Conservation (phyloP, 1,140 invertebrate species). For the Choristoneura fumiferana region DNA sequence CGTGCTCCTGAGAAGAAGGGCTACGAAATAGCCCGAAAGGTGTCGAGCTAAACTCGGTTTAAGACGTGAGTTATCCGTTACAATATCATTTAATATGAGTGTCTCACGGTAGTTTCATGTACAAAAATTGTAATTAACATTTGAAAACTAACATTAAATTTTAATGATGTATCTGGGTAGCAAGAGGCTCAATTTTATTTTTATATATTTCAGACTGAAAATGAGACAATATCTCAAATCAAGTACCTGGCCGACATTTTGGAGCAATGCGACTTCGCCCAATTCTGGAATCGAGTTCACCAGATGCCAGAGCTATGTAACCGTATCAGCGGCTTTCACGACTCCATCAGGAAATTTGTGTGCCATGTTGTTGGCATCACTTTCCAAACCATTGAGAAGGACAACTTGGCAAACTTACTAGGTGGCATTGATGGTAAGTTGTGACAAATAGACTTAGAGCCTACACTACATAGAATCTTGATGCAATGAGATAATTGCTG, state of each 20-base stretch:
- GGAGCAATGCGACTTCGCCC: slow-evolving; percentile 95
- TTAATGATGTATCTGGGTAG: too few species aligned
- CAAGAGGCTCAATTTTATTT: not conserved
- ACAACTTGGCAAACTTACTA: slow-evolving; percentile 88
- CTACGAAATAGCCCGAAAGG: too few species aligned
- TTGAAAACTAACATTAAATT: too few species aligned
- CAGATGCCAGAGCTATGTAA: slow-evolving; percentile 85
- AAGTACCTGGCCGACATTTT: slow-evolving; percentile 93
- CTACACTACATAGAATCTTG: too few species aligned
- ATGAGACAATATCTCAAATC: slow-evolving; percentile 91
- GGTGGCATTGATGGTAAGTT: slow-evolving; percentile 89
- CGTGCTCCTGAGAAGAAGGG: too few species aligned
- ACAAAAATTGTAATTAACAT: too few species aligned
- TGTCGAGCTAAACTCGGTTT: too few species aligned
- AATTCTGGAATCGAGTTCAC: slow-evolving; percentile 91
- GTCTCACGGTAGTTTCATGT: too few species aligned
- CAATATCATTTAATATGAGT: too few species aligned
- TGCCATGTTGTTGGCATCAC: slow-evolving; percentile 98
- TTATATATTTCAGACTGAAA: slow-evolving; percentile 83
- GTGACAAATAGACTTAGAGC: too few species aligned
- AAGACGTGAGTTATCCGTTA: too few species aligned
- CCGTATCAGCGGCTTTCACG: slow-evolving; percentile 93
- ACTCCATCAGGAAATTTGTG: slow-evolving; percentile 98
- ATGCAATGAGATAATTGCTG: too few species aligned
- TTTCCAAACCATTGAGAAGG: slow-evolving; percentile 95